Base-by-base conservation (phyloP, 2,113 vertebrate genomes). In the Sceloporus undulatus region DNA sequence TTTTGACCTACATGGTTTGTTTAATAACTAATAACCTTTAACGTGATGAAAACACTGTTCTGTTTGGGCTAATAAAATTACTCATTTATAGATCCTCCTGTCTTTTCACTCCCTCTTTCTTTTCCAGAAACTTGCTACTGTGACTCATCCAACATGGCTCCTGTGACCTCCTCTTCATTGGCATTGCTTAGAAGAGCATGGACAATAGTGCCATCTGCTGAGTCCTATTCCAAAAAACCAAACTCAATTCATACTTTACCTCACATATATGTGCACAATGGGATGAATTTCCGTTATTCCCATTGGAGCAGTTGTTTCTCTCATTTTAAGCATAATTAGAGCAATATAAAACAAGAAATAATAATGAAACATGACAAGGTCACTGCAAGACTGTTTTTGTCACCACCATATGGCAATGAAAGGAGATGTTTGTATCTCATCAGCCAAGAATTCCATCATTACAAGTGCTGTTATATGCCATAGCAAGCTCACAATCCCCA, bases 81-180 rank as follows among this genome's bases (percentile, higher is more conserved):
- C n/a, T 38, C 19, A 10, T 70, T 52, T 79, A 4, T 70, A 59
- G 40, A 13, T 79, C 75, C 79, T 79, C 65, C 29, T 34, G 18
- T 34, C 78, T 19, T 52, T 78, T 62, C 13, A 62, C 2, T 19
- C 13, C 16, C 59, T 62, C 59, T 62, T 59, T 21, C 14, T 11
- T 70, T 56, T 68, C 62, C n/a, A 71, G 13, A 86, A 66, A 23
- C 21, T 71, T 71, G 19, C 29, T 71, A 25, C 79, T 38, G 2
- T 79, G 42, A 38, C 8, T 10, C 54, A 54, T 86, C 40, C 66
- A 86, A 86, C 18, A 54, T 86, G 76, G 65, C 13, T 79, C 56
- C 48, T 54, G 42, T 71, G 65, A 86, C 21, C 68, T 73, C 56
- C 25, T 3, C 42, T 70, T 86, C 65, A 56, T 56, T 65, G 65